These are phyloP conservation scores for Lethenteron reissneri DNA, from an alignment of 2,113 vertebrate genomes.

Conservation along the genomic window DNA sequence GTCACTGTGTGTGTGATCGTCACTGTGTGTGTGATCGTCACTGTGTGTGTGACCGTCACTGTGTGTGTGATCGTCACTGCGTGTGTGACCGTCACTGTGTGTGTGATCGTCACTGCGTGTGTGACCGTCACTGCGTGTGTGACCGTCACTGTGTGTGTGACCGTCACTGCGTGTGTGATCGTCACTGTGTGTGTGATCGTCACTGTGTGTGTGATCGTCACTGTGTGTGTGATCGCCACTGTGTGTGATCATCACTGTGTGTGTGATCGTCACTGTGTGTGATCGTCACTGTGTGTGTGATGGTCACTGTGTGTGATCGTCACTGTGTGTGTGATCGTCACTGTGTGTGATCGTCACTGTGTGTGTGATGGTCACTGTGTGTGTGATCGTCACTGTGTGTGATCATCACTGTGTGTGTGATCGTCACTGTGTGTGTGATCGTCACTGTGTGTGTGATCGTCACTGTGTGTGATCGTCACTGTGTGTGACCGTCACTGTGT, in stretches of 20 bases:
- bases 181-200: neutral
- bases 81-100: too few relatives aligned
- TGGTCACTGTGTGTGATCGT: too few relatives aligned
- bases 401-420: neutral
- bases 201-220: neutral
- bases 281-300: neutral
- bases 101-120: neutral
- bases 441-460: too few relatives aligned
- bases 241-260: too few relatives aligned
- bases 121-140: neutral
- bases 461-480: neutral
- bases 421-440: too few relatives aligned
- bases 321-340: neutral
- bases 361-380: neutral
- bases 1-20: neutral
- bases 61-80: neutral
- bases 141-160: too few relatives aligned
- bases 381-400: neutral
- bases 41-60: neutral
- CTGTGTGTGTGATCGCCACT: too few relatives aligned
- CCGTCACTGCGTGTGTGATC: too few relatives aligned
- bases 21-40: neutral
- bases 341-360: neutral
- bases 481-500: neutral
- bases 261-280: neutral